Percentiles rank a stretch among this genome's conserved stretches.
Conservation (phyloP, 2,797 vertebrate species). For the Pantherophis vulpinus region DNA sequence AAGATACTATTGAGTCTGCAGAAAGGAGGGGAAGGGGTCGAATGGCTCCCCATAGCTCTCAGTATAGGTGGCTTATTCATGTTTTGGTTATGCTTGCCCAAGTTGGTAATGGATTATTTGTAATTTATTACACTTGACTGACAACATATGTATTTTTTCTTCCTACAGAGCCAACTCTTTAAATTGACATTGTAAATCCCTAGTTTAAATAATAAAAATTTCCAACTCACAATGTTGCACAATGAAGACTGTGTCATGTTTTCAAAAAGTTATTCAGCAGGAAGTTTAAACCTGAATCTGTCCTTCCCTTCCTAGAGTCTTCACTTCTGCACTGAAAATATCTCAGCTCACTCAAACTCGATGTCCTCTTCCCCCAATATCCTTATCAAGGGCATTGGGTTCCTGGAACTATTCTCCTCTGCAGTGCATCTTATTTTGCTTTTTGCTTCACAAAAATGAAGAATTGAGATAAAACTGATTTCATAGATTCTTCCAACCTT, state of each 20-base stretch:
- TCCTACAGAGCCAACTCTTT: not conserved
- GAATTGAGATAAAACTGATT: not conserved
- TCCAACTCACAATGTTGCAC: not conserved
- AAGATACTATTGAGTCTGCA: not conserved
- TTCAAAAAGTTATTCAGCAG: not conserved
- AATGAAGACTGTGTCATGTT: not conserved
- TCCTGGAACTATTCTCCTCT: not conserved
- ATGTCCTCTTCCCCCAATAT: not conserved
- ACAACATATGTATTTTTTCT: not conserved
- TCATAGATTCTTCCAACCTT: not conserved
- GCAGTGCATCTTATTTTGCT: not conserved
- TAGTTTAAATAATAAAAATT: not conserved
- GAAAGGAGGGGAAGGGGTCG: not conserved
- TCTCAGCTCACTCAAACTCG: not conserved
- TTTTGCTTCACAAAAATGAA: not conserved
- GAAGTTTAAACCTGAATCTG: not conserved
- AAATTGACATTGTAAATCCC: not conserved
- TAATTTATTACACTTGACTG: not conserved
- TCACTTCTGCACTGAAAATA: not conserved
- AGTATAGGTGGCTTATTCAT: not conserved
- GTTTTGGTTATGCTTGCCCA: not conserved
- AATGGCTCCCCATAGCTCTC: not conserved
- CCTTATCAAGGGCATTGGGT: not conserved
- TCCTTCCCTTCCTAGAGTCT: not conserved
- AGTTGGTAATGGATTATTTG: not conserved